A percentile compares a stretch with the other conserved stretches of the same genome.
phyloP scores from a whole-genome alignment of 2,113 vertebrate species.

The Scalopus aquaticus region DNA sequence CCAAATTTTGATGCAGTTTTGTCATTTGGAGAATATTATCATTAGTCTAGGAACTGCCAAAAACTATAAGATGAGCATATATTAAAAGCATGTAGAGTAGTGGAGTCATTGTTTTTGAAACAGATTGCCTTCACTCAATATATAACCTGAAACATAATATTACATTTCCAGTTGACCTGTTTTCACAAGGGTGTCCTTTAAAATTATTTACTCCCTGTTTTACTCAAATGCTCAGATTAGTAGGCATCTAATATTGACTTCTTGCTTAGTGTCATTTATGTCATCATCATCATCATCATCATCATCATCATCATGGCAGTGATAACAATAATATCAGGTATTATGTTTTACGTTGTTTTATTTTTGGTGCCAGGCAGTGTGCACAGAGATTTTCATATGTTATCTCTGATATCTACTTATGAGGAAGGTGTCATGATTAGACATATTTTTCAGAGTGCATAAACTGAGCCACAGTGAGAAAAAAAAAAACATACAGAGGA shows the following conservation, averaged over 20 bases:
- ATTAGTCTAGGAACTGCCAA: neutral
- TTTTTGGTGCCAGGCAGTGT: neutral
- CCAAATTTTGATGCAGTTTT: constrained; percentile 52
- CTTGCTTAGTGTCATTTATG: neutral
- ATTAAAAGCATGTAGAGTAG: neutral
- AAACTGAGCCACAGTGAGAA: neutral
- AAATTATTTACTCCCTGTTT: neutral
- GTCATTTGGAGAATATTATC: constrained; percentile 33
- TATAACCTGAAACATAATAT: neutral
- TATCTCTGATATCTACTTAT: neutral
- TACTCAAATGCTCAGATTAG: neutral
- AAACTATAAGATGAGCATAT: neutral
- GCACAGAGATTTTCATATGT: neutral
- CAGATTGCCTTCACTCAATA: neutral
- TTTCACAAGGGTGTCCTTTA: neutral
- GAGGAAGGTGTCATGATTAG: neutral
- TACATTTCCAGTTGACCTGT: neutral
- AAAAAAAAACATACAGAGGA: neutral
- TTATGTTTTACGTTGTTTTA: neutral
- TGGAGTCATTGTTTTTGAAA: constrained; percentile 1
- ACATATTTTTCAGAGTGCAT: neutral
- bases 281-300: too few species aligned
- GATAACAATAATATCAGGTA: neutral
- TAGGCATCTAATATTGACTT: neutral
- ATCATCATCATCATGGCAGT: too few species aligned